Evolutionary conservation across 2,797 vertebrate genomes (phyloP), one percentile per base, ranked within the genome.

Genomic region (Clangula hyemalis): DNA sequence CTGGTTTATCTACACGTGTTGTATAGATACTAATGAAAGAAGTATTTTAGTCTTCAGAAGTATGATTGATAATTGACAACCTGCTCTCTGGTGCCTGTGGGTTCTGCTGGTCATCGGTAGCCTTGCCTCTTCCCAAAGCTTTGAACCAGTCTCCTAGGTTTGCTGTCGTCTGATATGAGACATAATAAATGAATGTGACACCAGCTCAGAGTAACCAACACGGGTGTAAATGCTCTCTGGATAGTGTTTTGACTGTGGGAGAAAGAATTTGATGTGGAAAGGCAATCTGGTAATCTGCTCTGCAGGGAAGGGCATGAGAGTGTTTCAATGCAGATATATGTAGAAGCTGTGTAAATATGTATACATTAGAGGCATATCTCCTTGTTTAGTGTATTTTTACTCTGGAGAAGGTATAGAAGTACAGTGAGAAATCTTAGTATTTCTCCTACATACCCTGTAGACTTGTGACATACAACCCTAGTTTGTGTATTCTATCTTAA

Each of bases 101-200:
- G 53, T 27, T 73, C 18, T n/a, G 54, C 51, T 45, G 64, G 6
- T 30, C 21, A 2, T 6, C 58, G 4, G 17, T 6, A 28, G 34
- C 39, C 16, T 54, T 2, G 5, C 10, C 85, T 22, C 39, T 14
- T 84, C 34, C 49, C 19, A 5, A 17, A 61, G 6, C 53, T 77
- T 20, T 5, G n/a, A 10, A 20, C 14, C 2, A 53, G 36, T 36
- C 28, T 32, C 21, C 6, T 1, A 34, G 58, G 14, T 57, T 73
- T 0, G 0, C 49, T 57, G 49, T 22, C 5, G 0, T 24, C 51
- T 6, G 0, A 1, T 11, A 0, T 1, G 32, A 36, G 73, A 4
- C 2, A 2, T 25, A 7, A 39, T 5, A 12, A 4, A 20, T 4
- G 86, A 70, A 2, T 15, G 68, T 16, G 60, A 16, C 34, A 20